A percentile compares a stretch with the other conserved stretches of the same genome.
phyloP scores from a whole-genome alignment of 1,140 invertebrate genomes.

The Sycobia sp. region DNA sequence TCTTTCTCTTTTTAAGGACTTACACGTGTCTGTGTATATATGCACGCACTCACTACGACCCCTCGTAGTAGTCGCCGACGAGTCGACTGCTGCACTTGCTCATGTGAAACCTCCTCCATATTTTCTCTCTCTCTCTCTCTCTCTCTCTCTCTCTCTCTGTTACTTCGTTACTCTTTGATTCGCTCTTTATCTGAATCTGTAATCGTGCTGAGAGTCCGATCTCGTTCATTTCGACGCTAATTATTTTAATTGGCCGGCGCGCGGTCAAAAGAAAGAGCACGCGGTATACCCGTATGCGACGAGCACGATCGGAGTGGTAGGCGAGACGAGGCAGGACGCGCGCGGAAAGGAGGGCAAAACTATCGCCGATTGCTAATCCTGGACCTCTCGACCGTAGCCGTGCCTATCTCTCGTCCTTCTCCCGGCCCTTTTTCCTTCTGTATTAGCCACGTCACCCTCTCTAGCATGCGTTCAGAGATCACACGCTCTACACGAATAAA shows the following conservation, averaged over 20 bases:
- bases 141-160: constrained; percentile 25
- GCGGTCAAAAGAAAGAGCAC: constrained; percentile 52
- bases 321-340: not conserved
- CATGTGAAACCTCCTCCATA: too few relatives aligned
- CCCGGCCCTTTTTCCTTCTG: constrained; percentile 16
- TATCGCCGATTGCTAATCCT: constrained; percentile 46
- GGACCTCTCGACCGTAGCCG: constrained; percentile 25
- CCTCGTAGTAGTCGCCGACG: too few relatives aligned
- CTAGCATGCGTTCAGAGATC: constrained; percentile 5
- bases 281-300: too few relatives aligned
- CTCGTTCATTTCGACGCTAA: constrained; percentile 56
- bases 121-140: not conserved
- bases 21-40: not conserved
- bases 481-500: too few relatives aligned
- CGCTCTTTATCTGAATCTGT: constrained; percentile 47
- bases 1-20: constrained; percentile 25
- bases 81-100: too few relatives aligned
- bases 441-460: not conserved
- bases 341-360: constrained; percentile 10
- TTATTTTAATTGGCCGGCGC: constrained; percentile 59
- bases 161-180: constrained; percentile 35
- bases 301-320: too few relatives aligned
- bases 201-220: constrained; percentile 47
- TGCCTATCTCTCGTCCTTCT: constrained; percentile 20
- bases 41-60: too few relatives aligned